Evolutionary conservation across 2,888 invertebrate genomes (phyloP), one percentile per base, ranked within the genome.

Genomic region (Uloborus plumipes): DNA sequence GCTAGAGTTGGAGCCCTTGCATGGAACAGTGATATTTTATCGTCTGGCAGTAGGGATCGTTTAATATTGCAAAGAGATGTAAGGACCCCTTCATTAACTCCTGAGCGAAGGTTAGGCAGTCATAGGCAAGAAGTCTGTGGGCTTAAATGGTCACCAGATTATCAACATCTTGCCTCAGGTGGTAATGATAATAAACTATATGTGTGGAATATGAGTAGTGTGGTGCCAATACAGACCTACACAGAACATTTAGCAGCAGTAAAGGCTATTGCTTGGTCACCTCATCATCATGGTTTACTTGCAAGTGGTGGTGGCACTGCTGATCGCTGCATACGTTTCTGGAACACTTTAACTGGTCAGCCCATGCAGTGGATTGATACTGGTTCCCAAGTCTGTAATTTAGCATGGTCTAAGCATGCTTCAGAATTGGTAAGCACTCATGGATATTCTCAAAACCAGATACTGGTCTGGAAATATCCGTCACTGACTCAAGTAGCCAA

Each of bases 241-340:
- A 95, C 95, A 0, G 95, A 99, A 86, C 99, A 99, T 90, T 92
- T 96, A 89, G 99, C 99, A 0, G 99, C 98, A 0, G 98, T 98
- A 14, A 99, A 98, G 90, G 99, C 99, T 0, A 97, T 99, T 86
- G 98, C 99, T 26, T 99, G 99, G 99, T 98, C 98, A 1, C 98
- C 99, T 0, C 98, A 99, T 91, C 98, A 98, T 90, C 98, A 98
- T 90, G 98, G 98, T 0, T 91, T 99, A 70, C 90, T 99, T 84
- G 98, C 98, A 0, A 96, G 95, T 55, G 99, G 99, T 62, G 99
- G 99, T n/a, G 99, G 99, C n/a, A 99, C 99, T 0, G 99, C 98
- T 0, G 99, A 99, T 90, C 91, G 98, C 39, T 97, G 96, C 89
- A 97, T 98, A 85, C 92, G 97, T 22, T 99, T 99, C 91, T 99